A percentile compares a stretch with the other conserved stretches of the same genome.
phyloP scores from a whole-genome alignment of 2,797 vertebrate genomes.

The Melanotaenia boesemani region DNA sequence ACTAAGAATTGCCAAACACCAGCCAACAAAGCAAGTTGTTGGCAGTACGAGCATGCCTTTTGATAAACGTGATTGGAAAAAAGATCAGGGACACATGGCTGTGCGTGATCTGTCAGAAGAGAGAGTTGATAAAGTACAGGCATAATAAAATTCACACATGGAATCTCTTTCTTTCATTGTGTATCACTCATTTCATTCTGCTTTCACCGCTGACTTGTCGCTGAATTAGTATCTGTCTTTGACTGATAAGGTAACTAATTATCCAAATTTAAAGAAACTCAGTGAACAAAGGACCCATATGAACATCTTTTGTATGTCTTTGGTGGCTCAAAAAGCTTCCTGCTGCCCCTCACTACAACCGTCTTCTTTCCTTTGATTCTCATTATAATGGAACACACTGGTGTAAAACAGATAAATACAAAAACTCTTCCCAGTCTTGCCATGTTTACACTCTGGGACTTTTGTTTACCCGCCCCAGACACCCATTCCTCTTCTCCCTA shows the following conservation, averaged over 20 bases:
- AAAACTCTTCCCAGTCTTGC: conserved; percentile 21
- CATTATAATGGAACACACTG: conserved; percentile 43
- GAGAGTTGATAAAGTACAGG: conserved; percentile 13
- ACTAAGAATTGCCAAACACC: background rate
- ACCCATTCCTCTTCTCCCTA: conserved; percentile 37
- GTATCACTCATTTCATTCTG: conserved; percentile 10
- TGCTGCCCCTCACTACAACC: conserved; percentile 15
- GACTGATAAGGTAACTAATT: conserved; percentile 33
- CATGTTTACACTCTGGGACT: conserved; percentile 54
- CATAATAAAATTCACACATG: conserved; percentile 2
- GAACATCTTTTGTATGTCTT: conserved; percentile 37
- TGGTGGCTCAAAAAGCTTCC: conserved; percentile 23
- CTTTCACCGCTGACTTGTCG: conserved; percentile 13
- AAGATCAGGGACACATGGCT: conserved; percentile 2
- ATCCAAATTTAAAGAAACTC: conserved; percentile 24
- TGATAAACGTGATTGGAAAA: background rate
- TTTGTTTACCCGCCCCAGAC: conserved; percentile 54
- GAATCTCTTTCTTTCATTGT: conserved; percentile 3
- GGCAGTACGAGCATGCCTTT: background rate
- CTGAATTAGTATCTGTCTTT: conserved; percentile 34
- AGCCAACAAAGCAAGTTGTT: background rate
- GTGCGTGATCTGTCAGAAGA: background rate
- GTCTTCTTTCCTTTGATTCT: conserved; percentile 38
- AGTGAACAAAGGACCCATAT: conserved; percentile 26
- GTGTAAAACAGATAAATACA: conserved; percentile 49